These are phyloP conservation scores for Enteromius unitaeniatus DNA, from an alignment of 2,797 vertebrate genomes.

Conservation along the genomic window DNA sequence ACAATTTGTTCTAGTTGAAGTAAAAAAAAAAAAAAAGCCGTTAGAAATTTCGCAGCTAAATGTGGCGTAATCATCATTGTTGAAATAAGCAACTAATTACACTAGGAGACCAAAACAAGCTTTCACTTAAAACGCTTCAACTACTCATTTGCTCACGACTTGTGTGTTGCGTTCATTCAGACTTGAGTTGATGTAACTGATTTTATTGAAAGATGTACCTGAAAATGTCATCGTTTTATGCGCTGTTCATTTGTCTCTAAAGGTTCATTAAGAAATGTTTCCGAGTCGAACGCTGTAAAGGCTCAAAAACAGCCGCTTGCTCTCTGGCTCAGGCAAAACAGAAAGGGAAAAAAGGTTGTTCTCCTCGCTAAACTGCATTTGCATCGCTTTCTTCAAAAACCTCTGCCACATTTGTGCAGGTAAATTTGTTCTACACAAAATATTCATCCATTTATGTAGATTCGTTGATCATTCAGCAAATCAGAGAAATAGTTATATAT, in stretches of 20 bases:
- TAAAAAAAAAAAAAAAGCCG: slow-evolving; percentile 74
- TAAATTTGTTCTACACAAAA: slow-evolving; percentile 75
- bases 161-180: slow-evolving; percentile 47
- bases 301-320: slow-evolving; percentile 72
- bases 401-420: slow-evolving; percentile 66
- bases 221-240: slow-evolving; percentile 78
- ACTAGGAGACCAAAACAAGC: slow-evolving; percentile 81
- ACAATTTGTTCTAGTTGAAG: slow-evolving; percentile 89
- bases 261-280: slow-evolving; percentile 82
- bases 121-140: slow-evolving; percentile 68
- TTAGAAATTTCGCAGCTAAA: slow-evolving; percentile 80
- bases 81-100: slow-evolving; percentile 78
- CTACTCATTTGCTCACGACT: slow-evolving; percentile 53
- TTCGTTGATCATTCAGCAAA: slow-evolving; percentile 67
- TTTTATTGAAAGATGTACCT: slow-evolving; percentile 76
- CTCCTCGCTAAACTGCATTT: slow-evolving; percentile 76
- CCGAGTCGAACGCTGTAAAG: slow-evolving; percentile 86
- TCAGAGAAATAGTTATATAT: slow-evolving; percentile 60
- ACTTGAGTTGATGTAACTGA: slow-evolving; percentile 9
- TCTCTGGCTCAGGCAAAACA: slow-evolving; percentile 75
- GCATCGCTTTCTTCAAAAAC: slow-evolving; percentile 75
- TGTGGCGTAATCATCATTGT: slow-evolving; percentile 73
- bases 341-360: slow-evolving; percentile 63
- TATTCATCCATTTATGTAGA: slow-evolving; percentile 63
- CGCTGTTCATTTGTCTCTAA: slow-evolving; percentile 79